Evolutionary conservation across 2,113 vertebrate species (phyloP), one percentile per base, ranked within the genome.

Genomic region (Chauna torquata): DNA sequence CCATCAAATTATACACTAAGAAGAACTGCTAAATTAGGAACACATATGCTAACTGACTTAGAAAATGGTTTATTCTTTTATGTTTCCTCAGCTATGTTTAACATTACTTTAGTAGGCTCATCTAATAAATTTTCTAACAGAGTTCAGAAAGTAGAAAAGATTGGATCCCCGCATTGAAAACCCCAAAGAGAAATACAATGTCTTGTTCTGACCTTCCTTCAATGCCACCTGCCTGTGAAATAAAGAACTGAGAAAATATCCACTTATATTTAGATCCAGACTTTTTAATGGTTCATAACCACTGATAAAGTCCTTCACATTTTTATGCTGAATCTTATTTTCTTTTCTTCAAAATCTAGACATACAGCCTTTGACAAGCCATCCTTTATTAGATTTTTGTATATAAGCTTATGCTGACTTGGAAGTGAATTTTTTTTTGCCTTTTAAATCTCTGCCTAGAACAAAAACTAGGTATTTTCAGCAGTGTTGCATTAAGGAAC

Each of bases 221-320:
- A 95, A 90, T 92, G 78, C 83, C 70, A 91, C 62, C 83, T 95
- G 57, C 74, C 88, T 94, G 83, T 82, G 36, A 86, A 30, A 78
- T 52, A 44, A 81, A 92, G 76, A 96, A 94, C 27, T 68, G 59
- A 45, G 12, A 15, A 83, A 75, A 74, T 70, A 58, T 15, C 81
- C 50, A 58, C 22, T 71, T 66, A 42, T 40, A 91, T 91, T 87
- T 76, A 28, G 81, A 42, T 20, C 27, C 20, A 36, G 75, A 79
- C 45, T 19, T 74, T 54, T 74, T 80, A 70, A 27, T 38, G 6
- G 10, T 34, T 20, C 14, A 32, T 32, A 75, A 2, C 25, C 22
- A 36, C 8, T 70, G 49, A n/a, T 42, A 64, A 14, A 36, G 32
- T 38, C 50, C 49, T 86, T 65, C 38, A 9, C 28, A 20, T 77